These are phyloP conservation scores for Nemopilema nomurai DNA, from an alignment of 30 jellyfish, hydroid and myxozoan genomes.

Conservation along the genomic window DNA sequence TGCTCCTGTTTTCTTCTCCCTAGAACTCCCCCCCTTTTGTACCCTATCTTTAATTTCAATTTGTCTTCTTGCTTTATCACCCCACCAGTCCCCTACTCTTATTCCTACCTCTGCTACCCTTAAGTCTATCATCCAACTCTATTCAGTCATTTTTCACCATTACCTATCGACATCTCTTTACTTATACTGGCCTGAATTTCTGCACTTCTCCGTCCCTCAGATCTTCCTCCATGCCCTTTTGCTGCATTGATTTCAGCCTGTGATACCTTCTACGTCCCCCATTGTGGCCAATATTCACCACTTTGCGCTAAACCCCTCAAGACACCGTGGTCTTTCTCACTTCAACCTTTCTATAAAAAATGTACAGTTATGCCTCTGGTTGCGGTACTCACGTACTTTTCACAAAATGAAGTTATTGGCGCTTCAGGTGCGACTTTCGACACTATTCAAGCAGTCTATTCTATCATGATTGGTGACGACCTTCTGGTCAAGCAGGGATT, in stretches of 20 bases:
- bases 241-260: too few relatives aligned
- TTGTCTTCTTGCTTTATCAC: too few relatives aligned
- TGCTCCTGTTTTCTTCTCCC: too few relatives aligned
- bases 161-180: background rate
- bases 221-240: background rate
- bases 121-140: too few relatives aligned
- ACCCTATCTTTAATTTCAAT: too few relatives aligned
- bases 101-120: too few relatives aligned
- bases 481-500: conserved; percentile 8
- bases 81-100: too few relatives aligned
- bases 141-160: too few relatives aligned
- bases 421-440: conserved; percentile 14
- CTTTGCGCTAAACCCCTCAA: background rate
- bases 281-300: background rate
- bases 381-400: background rate
- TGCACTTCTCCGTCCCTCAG: too few relatives aligned
- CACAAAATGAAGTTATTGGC: background rate
- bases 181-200: too few relatives aligned
- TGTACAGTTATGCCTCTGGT: background rate
- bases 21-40: too few relatives aligned
- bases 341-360: background rate
- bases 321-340: background rate
- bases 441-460: conserved; percentile 43
- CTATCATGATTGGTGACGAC: background rate
- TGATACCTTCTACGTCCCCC: background rate